These are phyloP conservation scores for Rhodophaea formosa DNA, from an alignment of 2,888 invertebrate genomes.

Conservation along the genomic window DNA sequence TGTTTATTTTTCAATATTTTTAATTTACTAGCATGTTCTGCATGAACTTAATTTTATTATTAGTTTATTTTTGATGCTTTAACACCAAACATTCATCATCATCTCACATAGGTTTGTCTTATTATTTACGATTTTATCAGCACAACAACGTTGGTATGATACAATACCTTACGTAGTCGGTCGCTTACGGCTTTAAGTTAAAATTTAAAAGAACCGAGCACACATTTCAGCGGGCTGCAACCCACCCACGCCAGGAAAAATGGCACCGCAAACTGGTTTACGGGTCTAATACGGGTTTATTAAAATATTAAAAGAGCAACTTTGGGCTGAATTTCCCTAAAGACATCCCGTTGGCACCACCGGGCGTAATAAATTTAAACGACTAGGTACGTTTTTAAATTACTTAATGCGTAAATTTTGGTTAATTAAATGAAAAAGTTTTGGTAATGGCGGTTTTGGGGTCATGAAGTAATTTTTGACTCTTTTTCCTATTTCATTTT, in stretches of 20 bases:
- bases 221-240: background rate
- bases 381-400: conserved; percentile 22
- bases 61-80: no score
- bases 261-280: conserved; percentile 75
- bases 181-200: background rate
- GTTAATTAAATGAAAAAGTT: conserved; percentile 15
- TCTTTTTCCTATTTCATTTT: background rate
- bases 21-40: no score
- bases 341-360: conserved; percentile 65
- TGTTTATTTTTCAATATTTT: no score
- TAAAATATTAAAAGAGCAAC: conserved; percentile 79
- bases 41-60: no score
- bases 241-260: conserved; percentile 49
- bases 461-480: background rate
- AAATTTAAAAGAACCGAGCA: background rate
- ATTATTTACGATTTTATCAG: no score
- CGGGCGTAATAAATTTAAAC: conserved; percentile 73
- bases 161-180: no score
- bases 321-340: conserved; percentile 76
- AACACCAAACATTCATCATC: no score
- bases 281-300: conserved; percentile 78
- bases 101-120: no score
- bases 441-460: conserved; percentile 5
- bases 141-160: no score
- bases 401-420: conserved; percentile 10